Conservation (phyloP, 2,797 vertebrate species). For the Spinus olivaceus region DNA sequence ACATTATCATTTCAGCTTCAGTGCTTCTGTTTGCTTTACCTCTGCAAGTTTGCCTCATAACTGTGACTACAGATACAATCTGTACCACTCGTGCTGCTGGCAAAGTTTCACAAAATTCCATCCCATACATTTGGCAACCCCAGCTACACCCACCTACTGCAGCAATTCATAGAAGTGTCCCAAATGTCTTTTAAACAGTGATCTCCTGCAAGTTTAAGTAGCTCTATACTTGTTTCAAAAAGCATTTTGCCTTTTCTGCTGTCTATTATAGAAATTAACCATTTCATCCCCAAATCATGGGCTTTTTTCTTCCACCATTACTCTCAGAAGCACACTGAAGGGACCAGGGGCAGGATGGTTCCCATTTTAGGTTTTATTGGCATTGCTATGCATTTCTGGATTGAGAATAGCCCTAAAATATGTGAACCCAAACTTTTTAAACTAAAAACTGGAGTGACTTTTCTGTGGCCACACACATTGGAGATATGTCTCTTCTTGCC, state of each 20-base stretch:
- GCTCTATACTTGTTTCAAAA: not conserved
- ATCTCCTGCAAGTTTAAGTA: not conserved
- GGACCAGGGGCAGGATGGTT: not conserved
- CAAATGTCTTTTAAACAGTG: not conserved
- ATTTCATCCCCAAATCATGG: not conserved
- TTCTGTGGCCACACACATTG: not conserved
- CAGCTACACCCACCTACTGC: not conserved
- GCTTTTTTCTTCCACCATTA: not conserved
- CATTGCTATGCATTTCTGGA: not conserved
- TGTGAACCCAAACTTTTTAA: not conserved
- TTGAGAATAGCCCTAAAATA: not conserved
- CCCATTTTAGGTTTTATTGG: not conserved
- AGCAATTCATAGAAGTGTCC: not conserved
- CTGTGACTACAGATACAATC: not conserved
- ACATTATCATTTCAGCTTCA: not conserved
- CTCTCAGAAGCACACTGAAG: not conserved
- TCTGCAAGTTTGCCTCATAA: not conserved
- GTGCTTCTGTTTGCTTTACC: not conserved
- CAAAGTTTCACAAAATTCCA: not conserved
- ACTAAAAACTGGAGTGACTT: not conserved
- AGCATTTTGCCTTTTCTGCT: not conserved
- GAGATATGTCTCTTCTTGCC: not conserved
- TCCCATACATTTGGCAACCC: not conserved
- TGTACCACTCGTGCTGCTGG: rapidly evolving
- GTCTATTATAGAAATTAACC: not conserved